Percentiles rank a stretch among this genome's conserved stretches.
Conservation (phyloP, 2,888 invertebrate genomes). For the Heliothis peltigera region DNA sequence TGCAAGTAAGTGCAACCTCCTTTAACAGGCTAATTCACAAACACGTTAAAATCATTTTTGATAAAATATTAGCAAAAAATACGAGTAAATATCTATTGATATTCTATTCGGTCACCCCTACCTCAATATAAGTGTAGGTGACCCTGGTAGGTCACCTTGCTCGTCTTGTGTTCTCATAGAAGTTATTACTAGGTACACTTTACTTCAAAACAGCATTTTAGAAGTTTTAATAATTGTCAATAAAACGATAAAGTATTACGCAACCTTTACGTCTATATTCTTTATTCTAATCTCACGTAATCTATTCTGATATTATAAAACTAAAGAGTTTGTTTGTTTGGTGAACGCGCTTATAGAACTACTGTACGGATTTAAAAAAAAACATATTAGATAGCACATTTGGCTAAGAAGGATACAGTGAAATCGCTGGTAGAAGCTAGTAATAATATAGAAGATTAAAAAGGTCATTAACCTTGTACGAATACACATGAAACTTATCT, state of each 20-base stretch:
- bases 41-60: neutral
- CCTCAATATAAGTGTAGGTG: constrained; percentile 1
- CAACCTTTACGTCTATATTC: neutral
- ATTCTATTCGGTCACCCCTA: neutral
- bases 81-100: neutral
- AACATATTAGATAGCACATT: too few species aligned
- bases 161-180: neutral
- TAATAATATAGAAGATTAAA: too few species aligned
- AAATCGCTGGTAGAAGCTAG: too few species aligned
- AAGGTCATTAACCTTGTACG: too few species aligned
- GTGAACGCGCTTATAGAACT: too few species aligned
- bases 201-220: neutral
- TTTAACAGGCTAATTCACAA: neutral
- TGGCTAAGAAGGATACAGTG: too few species aligned
- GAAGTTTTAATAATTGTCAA: neutral
- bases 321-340: too few species aligned
- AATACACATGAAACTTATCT: too few species aligned
- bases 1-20: neutral
- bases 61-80: neutral
- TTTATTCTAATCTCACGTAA: neutral
- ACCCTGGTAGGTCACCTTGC: neutral
- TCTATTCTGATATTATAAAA: too few species aligned
- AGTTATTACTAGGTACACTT: too few species aligned
- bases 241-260: constrained; percentile 1
- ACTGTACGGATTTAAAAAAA: too few species aligned